phyloP scores from a whole-genome alignment of 2,797 vertebrate species.

The Salmo trutta region DNA sequence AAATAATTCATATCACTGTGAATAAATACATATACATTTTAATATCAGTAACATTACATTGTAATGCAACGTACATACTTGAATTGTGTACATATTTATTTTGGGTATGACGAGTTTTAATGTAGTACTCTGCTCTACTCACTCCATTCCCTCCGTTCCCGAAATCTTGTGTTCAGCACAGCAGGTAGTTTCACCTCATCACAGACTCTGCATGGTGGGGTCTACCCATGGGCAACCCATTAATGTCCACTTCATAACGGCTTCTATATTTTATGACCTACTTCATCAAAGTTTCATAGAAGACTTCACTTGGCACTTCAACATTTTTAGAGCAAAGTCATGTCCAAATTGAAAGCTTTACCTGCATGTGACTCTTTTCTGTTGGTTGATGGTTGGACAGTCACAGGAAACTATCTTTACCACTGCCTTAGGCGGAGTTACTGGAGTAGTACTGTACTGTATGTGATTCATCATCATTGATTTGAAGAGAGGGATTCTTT shows the following conservation, averaged over 20 bases:
- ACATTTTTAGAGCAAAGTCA: slow-evolving; percentile 53
- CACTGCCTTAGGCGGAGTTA: slow-evolving; percentile 16
- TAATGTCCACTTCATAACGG: slow-evolving; percentile 61
- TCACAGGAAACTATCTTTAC: slow-evolving; percentile 3
- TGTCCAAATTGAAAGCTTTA: slow-evolving; percentile 45
- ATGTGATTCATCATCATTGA: background rate
- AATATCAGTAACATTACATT: no score
- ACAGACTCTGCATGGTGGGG: slow-evolving; percentile 5
- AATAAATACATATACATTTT: background rate
- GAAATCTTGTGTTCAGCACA: no score
- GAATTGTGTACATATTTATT: no score
- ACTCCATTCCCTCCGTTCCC: no score
- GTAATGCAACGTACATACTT: no score
- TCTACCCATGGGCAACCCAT: slow-evolving; percentile 57
- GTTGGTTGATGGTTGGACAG: background rate
- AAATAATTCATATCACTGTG: no score
- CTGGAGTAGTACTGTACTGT: background rate
- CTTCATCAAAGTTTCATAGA: slow-evolving; percentile 63
- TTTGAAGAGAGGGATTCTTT: background rate
- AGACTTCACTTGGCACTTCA: slow-evolving; percentile 11
- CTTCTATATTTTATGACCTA: slow-evolving; percentile 58
- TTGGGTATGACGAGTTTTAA: no score
- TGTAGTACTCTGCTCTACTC: no score
- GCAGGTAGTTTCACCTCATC: no score
- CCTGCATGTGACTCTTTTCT: slow-evolving; percentile 8